phyloP scores from a whole-genome alignment of 2,888 invertebrate genomes.

The Protodeltote pygarga region DNA sequence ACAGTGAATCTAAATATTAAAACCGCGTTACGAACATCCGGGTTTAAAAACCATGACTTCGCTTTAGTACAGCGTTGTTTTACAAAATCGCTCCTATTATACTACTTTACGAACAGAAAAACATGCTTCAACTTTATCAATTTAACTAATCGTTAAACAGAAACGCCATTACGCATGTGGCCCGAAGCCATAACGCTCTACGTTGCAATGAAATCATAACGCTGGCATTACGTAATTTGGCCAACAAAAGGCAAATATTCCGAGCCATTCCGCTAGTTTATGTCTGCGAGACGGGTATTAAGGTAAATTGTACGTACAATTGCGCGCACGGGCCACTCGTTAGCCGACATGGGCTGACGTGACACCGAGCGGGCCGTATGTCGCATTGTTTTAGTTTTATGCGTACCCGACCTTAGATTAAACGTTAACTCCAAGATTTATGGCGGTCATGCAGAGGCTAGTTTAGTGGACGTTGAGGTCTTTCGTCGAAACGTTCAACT shows the following conservation, averaged over 20 bases:
- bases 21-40: constrained; percentile 71
- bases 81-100: constrained; percentile 61
- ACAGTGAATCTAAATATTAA: constrained; percentile 76
- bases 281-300: constrained; percentile 79
- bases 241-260: constrained; percentile 80
- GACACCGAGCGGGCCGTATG: constrained; percentile 71
- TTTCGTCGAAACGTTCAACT: constrained; percentile 82
- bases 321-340: constrained; percentile 85
- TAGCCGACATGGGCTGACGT: constrained; percentile 71
- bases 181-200: constrained; percentile 50
- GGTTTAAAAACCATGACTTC: constrained; percentile 72
- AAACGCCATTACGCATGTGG: constrained; percentile 49
- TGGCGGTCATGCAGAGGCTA: constrained; percentile 74
- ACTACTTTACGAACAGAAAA: constrained; percentile 53
- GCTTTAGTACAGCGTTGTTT: constrained; percentile 55
- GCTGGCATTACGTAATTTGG: constrained; percentile 78
- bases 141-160: constrained; percentile 48
- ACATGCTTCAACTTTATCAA: constrained; percentile 44
- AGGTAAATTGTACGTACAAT: constrained; percentile 83
- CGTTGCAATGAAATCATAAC: constrained; percentile 76
- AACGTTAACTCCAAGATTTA: constrained; percentile 81
- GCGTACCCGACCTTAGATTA: constrained; percentile 81
- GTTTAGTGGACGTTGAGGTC: constrained; percentile 71
- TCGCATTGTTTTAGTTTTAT: constrained; percentile 83
- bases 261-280: constrained; percentile 78